Base-by-base conservation (phyloP, 1,140 invertebrate species). In the Drosophila tropicalis region DNA sequence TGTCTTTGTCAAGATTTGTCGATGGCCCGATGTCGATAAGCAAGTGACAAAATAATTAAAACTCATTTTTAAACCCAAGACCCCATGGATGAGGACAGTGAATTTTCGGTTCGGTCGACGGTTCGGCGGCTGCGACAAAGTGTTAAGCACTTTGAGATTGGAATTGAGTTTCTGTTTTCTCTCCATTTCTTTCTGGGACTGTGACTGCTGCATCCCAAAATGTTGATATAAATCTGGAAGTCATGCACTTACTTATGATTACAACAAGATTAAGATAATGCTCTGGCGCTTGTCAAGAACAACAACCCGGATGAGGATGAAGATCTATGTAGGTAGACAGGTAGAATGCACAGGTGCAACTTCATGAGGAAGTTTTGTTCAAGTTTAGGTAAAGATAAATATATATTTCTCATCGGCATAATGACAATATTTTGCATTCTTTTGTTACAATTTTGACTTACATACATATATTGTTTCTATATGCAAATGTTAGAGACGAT, bases 1-100 rank as follows among this genome's bases (percentile, higher is more conserved):
- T 91, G 90, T 84, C 82, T 67, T 84, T 90, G 90, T 91, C 90
- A 87, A 81, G 80, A 91, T 91, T 70, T 79, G 62, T 86, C 70
- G 76, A 80, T 87, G 67, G 67, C 62, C 1, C 62, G 67, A 44
- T 55, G n/a, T 51, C 78, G 87, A 90, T 90, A 90, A 86, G 62
- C 72, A 81, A 79, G 90, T 91, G 90, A 91, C 84, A 90, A 91
- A 90, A 91, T 91, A 91, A 91, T 91, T 89, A 89, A 85, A 82
- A 81, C 62, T 69, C 75, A 77, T 77, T 77, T 77, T 73, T 58
- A 13, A 32, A 6, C 25, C 56, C 22, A 13, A 58, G 19, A 58
- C 32, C 32, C 32, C 44, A 36, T 10, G 10, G 34, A 10, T 22
- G 17, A 51, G 44, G 12, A 51, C 17, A 22, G 9, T 12, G 9